Evolutionary conservation across 2,888 invertebrate genomes (phyloP).

Genomic region (Dexiosoma caninum): DNA sequence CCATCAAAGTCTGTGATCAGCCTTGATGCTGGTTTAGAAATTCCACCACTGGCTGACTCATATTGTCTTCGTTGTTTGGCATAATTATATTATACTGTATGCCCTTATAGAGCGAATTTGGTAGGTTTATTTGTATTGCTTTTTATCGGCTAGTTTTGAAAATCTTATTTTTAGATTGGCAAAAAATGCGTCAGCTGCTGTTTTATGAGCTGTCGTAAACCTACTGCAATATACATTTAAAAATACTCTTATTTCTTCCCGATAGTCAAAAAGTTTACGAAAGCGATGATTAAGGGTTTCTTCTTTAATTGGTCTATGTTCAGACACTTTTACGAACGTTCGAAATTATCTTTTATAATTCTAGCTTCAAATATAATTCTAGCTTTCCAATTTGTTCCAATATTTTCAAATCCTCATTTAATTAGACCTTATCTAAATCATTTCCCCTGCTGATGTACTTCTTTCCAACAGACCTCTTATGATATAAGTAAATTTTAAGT

Average conservation of each 20-base stretch:
- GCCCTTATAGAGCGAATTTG: background rate
- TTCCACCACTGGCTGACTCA: conserved; percentile 7
- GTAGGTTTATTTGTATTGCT: background rate
- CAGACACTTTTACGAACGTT: too few relatives aligned
- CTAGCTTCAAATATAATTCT: too few relatives aligned
- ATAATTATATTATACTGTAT: too few relatives aligned
- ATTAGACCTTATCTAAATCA: too few relatives aligned
- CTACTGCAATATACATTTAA: background rate
- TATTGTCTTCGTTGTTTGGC: background rate
- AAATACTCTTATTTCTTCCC: background rate
- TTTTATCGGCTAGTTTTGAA: background rate
- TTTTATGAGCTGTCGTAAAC: background rate
- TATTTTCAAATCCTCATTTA: too few relatives aligned
- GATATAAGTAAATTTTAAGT: too few relatives aligned
- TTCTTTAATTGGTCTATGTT: background rate
- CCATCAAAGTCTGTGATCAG: conserved; percentile 27
- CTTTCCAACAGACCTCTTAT: too few relatives aligned
- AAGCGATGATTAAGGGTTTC: background rate
- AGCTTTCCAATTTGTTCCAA: too few relatives aligned
- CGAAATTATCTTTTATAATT: too few relatives aligned
- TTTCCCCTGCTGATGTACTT: too few relatives aligned
- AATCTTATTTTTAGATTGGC: background rate
- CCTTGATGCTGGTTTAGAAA: conserved; percentile 25
- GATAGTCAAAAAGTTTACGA: background rate
- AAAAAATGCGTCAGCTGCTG: background rate